Base-by-base conservation (phyloP, 2,888 invertebrate species). In the Pseudococcus viburni region DNA sequence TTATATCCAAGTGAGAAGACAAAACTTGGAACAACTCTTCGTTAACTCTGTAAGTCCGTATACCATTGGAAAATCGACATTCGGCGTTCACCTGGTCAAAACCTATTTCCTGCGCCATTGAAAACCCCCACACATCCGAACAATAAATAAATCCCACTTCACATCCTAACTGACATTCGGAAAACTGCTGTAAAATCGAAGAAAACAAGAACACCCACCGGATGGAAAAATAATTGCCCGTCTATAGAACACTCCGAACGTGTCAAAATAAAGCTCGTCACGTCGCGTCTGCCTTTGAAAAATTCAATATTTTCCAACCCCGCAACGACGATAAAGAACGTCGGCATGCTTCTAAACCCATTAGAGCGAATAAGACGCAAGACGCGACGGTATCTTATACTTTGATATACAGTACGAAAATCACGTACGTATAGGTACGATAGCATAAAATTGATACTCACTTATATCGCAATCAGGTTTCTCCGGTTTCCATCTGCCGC, bases 401-500 rank as follows among this genome's bases (percentile, higher is more conserved):
- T 22, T 64, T 22, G 59, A 15, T 59, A 64, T 9, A 19, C 11
- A 64, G 33, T 11, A 83, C 3, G 80, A 46, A 83, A 83, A 83
- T 83, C 80, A 83, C 80, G 80, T 83, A 83, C 22, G 64, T 12
- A 33, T 33, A 59, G n/a, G n/a, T 26, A 42, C 33, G 73, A 73
- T 64, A 73, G 33, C 64, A 22, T 73, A 73, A 73, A 83, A 83
- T 46, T 83, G 80, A 73, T 55, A 93, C 94, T 94, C 93, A 96
- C 96, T 93, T 91, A 96, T 95, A 91, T 94, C 93, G 91, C 97
- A 98, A 90, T 94, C 94, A 0, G 97, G 97, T 90, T 94, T 95
- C 89, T 94, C 94, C 0, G 96, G 96, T 90, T 95, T 95, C 97
- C 97, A 97, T 90, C 95, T 93, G 0, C 97, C 97, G 89, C 96